Evolutionary conservation across 2,888 invertebrate species (phyloP).

Genomic region (Stenodema calcarata): DNA sequence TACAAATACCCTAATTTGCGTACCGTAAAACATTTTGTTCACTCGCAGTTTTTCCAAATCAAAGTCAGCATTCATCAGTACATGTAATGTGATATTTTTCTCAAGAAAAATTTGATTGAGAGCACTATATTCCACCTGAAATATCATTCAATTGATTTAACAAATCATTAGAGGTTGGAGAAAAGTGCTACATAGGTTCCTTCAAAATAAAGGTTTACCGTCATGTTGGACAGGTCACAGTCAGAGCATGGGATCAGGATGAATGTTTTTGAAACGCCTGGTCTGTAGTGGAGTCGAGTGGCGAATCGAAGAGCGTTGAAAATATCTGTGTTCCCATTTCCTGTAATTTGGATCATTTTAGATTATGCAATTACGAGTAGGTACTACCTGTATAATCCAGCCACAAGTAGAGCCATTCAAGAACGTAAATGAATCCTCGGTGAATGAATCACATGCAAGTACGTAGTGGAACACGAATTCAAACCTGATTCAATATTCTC

Average conservation of each 20-base stretch:
- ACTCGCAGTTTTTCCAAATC: constrained; percentile 75
- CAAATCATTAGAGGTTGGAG: too few species aligned
- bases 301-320: constrained; percentile 79
- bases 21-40: constrained; percentile 79
- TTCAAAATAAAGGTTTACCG: constrained; percentile 63
- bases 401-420: too few species aligned
- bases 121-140: constrained; percentile 80
- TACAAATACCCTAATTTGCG: too few species aligned
- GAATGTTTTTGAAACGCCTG: constrained; percentile 83
- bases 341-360: constrained; percentile 57
- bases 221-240: constrained; percentile 74
- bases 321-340: constrained; percentile 71
- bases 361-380: too few species aligned
- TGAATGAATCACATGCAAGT: too few species aligned
- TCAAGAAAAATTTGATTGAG: constrained; percentile 82
- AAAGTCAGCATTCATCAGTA: constrained; percentile 83
- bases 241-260: constrained; percentile 80
- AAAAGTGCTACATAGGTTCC: background rate
- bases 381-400: too few species aligned
- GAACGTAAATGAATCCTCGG: too few species aligned
- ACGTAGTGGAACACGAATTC: background rate
- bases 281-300: constrained; percentile 76
- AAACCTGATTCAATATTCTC: constrained; percentile 73
- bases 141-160: background rate
- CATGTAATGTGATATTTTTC: constrained; percentile 80